These are phyloP conservation scores for Gopherus flavomarginatus DNA, from an alignment of 2,113 vertebrate genomes.

Conservation along the genomic window DNA sequence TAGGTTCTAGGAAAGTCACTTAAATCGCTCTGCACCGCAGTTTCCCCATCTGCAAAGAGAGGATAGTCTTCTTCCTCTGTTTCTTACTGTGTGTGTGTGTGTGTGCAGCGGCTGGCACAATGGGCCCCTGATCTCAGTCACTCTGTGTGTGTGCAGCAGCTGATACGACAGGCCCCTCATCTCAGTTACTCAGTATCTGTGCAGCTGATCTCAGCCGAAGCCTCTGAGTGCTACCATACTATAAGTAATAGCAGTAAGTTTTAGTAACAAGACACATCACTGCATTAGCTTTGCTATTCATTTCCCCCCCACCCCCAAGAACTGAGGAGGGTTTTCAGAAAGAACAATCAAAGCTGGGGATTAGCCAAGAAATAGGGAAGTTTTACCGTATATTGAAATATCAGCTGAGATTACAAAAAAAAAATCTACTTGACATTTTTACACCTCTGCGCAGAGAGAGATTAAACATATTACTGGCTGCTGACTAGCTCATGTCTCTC, in stretches of 20 bases:
- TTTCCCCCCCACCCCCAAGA: background rate
- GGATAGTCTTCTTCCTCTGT: background rate
- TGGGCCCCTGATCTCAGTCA: too few relatives aligned
- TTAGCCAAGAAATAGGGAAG: background rate
- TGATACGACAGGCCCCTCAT: too few relatives aligned
- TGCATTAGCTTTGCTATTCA: background rate
- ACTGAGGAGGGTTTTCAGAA: background rate
- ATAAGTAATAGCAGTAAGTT: background rate
- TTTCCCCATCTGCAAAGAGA: background rate
- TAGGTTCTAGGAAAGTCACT: background rate
- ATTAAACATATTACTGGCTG: background rate
- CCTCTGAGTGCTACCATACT: background rate
- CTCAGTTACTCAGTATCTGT: too few relatives aligned
- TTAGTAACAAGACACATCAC: background rate
- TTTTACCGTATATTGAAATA: background rate
- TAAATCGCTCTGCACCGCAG: background rate
- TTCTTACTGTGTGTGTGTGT: background rate
- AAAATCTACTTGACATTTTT: background rate
- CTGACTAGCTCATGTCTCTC: background rate
- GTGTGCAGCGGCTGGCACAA: too few relatives aligned
- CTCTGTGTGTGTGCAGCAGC: too few relatives aligned
- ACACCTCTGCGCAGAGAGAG: background rate
- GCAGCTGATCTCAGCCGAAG: background rate
- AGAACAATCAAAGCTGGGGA: background rate
- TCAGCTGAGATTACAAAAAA: too few relatives aligned